Evolutionary conservation across 1,140 invertebrate genomes (phyloP).

Genomic region (Propsilocerus akamusi): DNA sequence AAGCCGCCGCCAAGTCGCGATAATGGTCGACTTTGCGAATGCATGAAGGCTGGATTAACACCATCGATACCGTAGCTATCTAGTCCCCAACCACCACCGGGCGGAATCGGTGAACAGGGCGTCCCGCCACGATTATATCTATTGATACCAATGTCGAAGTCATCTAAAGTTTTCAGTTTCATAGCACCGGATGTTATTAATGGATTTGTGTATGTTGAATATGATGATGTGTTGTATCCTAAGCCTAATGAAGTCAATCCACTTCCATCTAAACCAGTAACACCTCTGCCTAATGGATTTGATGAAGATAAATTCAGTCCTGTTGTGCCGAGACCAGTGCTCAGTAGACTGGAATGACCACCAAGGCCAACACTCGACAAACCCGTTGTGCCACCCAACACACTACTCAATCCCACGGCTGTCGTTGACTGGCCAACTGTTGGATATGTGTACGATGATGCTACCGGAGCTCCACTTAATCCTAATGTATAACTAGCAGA

Average conservation of each 20-base stretch:
- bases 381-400: constrained; percentile 6
- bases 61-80: constrained; percentile 39
- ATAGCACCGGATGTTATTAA: constrained; percentile 24
- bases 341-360: constrained; percentile 7
- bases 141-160: constrained; percentile 39
- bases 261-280: constrained; percentile 9
- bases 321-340: not conserved
- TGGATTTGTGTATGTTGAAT: constrained; percentile 38
- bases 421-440: constrained; percentile 17
- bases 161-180: constrained; percentile 45
- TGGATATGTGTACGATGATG: constrained; percentile 18
- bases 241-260: constrained; percentile 17
- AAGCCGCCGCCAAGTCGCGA: constrained; percentile 26
- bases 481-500: constrained; percentile 22
- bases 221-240: constrained; percentile 24
- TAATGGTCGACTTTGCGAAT: constrained; percentile 31
- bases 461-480: constrained; percentile 12
- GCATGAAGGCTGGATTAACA: constrained; percentile 32
- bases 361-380: constrained; percentile 10
- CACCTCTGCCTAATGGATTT: constrained; percentile 1
- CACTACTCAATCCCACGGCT: constrained; percentile 10
- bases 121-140: constrained; percentile 39
- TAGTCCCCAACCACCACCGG: constrained; percentile 31
- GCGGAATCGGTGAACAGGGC: constrained; percentile 37
- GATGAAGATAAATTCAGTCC: not conserved